These are phyloP conservation scores for Cyrtonyx montezumae DNA, from an alignment of 2,113 vertebrate species.

Conservation along the genomic window DNA sequence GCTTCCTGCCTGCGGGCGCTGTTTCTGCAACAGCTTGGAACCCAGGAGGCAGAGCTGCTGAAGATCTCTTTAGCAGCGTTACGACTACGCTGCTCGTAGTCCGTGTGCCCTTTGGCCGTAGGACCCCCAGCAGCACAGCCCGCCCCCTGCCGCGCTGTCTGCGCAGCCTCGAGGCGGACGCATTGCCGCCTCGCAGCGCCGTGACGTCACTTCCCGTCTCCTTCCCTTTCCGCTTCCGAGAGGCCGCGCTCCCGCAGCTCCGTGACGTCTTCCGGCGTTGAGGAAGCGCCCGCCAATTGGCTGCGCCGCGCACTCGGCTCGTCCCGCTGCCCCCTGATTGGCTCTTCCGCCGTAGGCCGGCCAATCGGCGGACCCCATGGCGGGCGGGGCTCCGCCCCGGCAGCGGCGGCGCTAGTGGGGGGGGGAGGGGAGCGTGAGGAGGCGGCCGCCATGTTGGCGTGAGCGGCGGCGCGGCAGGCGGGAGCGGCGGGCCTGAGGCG, in stretches of 20 bases:
- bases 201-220: rapidly evolving
- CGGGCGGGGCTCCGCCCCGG: not conserved
- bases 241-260: no score
- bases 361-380: not conserved
- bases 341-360: rapidly evolving
- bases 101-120: no score
- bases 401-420: not conserved
- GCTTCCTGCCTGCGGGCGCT: no score
- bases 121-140: no score
- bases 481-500: not conserved
- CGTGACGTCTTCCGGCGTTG: not conserved
- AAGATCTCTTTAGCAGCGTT: rapidly evolving
- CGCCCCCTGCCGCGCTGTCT: no score
- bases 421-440: not conserved
- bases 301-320: rapidly evolving
- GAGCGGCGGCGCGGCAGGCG: not conserved
- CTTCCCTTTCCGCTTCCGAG: not conserved
- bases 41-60: not conserved
- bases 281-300: not conserved
- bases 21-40: no score
- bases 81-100: no score
- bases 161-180: no score
- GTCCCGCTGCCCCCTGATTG: not conserved
- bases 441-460: conserved; percentile 41
- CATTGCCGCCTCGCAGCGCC: rapidly evolving